A percentile compares a stretch with the other conserved stretches of the same genome.
These are phyloP conservation scores for Diplolepis rosae DNA, from an alignment of 2,888 invertebrate genomes.

Conservation along the genomic window DNA sequence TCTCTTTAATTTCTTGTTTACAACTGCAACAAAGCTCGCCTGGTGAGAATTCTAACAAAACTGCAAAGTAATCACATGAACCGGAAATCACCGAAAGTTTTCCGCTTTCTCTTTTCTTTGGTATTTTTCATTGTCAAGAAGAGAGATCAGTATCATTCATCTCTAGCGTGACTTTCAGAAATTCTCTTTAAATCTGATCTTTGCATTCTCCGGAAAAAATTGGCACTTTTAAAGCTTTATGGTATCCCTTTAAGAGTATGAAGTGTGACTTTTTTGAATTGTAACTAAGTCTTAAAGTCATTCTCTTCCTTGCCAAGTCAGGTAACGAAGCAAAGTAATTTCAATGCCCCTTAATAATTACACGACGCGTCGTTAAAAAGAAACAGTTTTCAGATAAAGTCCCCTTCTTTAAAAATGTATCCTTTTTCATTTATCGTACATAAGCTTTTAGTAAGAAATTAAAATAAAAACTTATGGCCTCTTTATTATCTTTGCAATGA, in stretches of 20 bases:
- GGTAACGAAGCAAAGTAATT: not conserved
- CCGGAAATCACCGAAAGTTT: not conserved
- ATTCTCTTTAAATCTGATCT: not conserved
- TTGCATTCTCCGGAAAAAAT: not conserved
- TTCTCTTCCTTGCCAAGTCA: not conserved
- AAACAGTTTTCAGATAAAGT: not conserved
- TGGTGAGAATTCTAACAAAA: no score
- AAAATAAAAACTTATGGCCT: not conserved
- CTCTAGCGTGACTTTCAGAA: not conserved
- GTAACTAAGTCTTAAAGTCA: no score
- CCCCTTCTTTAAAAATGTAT: not conserved
- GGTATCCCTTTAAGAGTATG: not conserved
- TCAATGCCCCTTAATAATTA: not conserved
- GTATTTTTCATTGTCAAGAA: not conserved
- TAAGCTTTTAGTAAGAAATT: not conserved
- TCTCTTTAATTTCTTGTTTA: no score
- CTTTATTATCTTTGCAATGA: conserved; percentile 9
- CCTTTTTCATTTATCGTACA: not conserved
- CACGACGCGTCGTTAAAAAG: not conserved
- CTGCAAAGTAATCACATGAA: not conserved
- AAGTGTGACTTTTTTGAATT: not conserved
- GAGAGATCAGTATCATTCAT: not conserved
- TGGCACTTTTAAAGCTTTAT: not conserved
- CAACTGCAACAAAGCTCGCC: no score
- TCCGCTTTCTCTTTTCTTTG: conserved; percentile 6